Conservation (phyloP, 2,888 invertebrate genomes). For the Rotaria macrura region DNA sequence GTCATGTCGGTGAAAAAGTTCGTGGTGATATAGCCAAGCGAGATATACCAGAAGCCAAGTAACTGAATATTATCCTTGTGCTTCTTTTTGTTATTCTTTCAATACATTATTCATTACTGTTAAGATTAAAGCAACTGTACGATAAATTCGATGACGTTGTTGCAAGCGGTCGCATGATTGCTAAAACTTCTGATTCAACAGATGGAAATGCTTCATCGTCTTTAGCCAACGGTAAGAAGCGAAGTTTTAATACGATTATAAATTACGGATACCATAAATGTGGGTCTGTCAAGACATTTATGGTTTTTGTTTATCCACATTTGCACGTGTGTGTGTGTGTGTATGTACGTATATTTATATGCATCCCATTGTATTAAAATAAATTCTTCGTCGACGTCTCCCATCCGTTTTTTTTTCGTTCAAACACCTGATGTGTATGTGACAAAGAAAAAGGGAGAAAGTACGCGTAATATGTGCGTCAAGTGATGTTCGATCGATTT, state of each 20-base stretch:
- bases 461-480: not conserved
- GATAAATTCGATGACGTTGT: constrained; percentile 76
- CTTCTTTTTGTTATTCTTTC: not conserved
- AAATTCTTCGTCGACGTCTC: not conserved
- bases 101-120: constrained; percentile 35
- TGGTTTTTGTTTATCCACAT: not conserved
- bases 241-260: not conserved
- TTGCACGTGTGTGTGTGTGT: not conserved
- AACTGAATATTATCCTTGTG: constrained; percentile 35
- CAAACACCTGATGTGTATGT: constrained; percentile 10
- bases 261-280: not conserved
- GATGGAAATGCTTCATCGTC: not conserved
- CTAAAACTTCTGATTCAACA: constrained; percentile 40
- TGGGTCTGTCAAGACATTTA: not conserved
- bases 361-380: not conserved
- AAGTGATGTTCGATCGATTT: constrained; percentile 10
- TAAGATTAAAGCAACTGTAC: constrained; percentile 58
- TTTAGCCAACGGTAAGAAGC: not conserved
- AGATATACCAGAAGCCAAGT: constrained; percentile 54
- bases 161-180: constrained; percentile 66
- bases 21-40: constrained; percentile 70
- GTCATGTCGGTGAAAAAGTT: constrained; percentile 79
- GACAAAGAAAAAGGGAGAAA: not conserved
- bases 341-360: not conserved
- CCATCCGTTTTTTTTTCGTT: not conserved